A percentile compares a stretch with the other conserved stretches of the same genome.
These are phyloP conservation scores for Tetropium fuscum DNA, from an alignment of 2,888 invertebrate species.

Conservation along the genomic window DNA sequence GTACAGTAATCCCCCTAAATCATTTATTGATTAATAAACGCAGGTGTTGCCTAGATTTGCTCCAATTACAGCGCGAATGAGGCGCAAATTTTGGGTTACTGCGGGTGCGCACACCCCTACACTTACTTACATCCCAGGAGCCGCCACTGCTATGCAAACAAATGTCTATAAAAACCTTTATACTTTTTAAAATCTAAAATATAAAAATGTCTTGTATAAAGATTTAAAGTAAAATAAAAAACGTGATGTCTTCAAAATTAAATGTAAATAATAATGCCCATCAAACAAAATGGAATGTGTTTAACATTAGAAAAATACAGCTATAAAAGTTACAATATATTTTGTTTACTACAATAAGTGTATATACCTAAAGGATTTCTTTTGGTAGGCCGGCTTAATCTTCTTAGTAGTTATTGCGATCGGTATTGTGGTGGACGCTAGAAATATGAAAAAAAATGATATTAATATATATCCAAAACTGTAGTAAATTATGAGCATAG, in stretches of 20 bases:
- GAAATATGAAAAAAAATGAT: conserved; percentile 56
- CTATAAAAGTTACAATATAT: conserved; percentile 30
- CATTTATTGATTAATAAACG: too few relatives aligned
- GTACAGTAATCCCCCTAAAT: too few relatives aligned
- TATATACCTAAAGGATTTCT: conserved; percentile 10
- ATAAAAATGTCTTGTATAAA: conserved; percentile 14
- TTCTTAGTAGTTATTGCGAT: conserved; percentile 70
- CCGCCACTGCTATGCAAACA: conserved; percentile 4
- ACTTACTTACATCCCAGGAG: too few relatives aligned
- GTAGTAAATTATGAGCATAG: too few relatives aligned
- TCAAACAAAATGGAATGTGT: conserved; percentile 47
- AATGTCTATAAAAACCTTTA: neutral
- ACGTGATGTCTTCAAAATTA: conserved; percentile 23
- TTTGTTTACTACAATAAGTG: conserved; percentile 20
- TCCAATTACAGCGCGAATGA: too few relatives aligned
- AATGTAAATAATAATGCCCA: conserved; percentile 39
- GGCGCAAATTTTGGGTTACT: too few relatives aligned
- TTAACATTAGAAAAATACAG: conserved; percentile 34
- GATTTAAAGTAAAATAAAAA: conserved; percentile 14
- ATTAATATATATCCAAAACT: too few relatives aligned
- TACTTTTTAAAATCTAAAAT: conserved; percentile 8
- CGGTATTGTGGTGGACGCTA: conserved; percentile 77
- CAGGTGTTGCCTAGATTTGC: too few relatives aligned
- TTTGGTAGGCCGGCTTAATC: conserved; percentile 27
- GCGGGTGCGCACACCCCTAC: too few relatives aligned